Evolutionary conservation across 2,113 vertebrate genomes (phyloP).

Genomic region (Ardeotis arabs): DNA sequence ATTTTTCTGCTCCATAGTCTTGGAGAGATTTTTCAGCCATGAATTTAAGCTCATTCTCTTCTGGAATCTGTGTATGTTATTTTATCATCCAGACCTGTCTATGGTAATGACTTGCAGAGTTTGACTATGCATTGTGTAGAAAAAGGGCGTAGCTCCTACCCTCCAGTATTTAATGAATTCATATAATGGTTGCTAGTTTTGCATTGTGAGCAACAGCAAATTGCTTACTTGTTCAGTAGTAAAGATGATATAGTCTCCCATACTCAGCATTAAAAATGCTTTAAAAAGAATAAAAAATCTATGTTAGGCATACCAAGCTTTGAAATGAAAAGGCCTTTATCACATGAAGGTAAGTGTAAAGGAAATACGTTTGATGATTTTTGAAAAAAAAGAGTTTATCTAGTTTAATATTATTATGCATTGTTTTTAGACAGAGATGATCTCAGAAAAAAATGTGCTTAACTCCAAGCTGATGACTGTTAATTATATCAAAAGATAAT

Average conservation of each 20-base stretch:
- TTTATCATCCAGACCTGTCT: not conserved
- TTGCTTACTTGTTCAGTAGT: not conserved
- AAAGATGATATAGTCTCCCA: not conserved
- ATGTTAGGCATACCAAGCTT: not conserved
- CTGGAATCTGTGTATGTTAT: not conserved
- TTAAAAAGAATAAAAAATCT: not conserved
- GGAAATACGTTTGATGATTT: not conserved
- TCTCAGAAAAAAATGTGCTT: constrained; percentile 29
- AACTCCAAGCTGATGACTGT: not conserved
- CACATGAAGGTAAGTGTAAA: not conserved
- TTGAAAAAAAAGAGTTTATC: not conserved
- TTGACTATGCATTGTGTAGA: not conserved
- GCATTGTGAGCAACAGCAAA: not conserved
- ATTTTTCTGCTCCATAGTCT: fast-evolving
- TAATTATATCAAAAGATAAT: not conserved
- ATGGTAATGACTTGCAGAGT: not conserved
- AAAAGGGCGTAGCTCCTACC: not conserved
- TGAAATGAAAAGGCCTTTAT: not conserved
- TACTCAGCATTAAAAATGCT: not conserved
- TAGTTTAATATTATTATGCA: not conserved
- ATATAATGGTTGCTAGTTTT: not conserved
- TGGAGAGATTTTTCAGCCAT: not conserved
- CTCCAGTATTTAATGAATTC: not conserved
- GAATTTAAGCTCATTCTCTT: not conserved
- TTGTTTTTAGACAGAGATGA: not conserved